Base-by-base conservation (phyloP, 2,113 vertebrate species). In the Perca flavescens region DNA sequence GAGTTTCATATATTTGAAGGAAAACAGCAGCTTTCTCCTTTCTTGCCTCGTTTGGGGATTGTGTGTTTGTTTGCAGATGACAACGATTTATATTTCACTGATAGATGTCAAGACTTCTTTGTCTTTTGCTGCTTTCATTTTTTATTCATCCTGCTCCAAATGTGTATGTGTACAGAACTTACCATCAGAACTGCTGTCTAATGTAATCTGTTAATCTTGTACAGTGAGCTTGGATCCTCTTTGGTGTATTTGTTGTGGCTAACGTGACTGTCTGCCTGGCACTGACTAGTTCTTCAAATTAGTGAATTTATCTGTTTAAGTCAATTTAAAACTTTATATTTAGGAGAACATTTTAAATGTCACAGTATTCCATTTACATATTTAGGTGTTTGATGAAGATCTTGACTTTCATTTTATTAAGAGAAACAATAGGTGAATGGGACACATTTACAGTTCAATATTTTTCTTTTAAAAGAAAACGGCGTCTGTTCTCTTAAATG, bases 201-300 rank as follows among this genome's bases (percentile, higher is more conserved):
- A 43, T 47, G 56, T 77, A 61, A 69, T 58, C 60, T 64, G 62
- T 77, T 75, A 21, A 40, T 76, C 49, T 40, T 83, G 72, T 66
- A 70, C 65, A 71, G 46, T 82, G 75, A 73, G 53, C 25, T 8
- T 53, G 7, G 28, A n/a, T 74, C 58, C 49, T 19, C 31, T 77
- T 53, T 67, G 28, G 19, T 82, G 75, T 70, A 66, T 70, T 61
- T 62, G 25, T 58, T 71, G 81, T 80, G 54, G 82, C 79, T 85
- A 43, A 65, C 2, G 66, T 79, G 74, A 75, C n/a, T 9, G 62
- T 75, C 63, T 66, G 75, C 65, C 72, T 80, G 57, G 49, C 61
- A 58, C 67, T 57, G n/a, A 74, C 61, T 67, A 22, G 17, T 46
- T 74, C 43, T 62, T 61, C 22, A 60, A 43, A 65, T 66, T 4